Percentiles rank a stretch among this genome's conserved stretches.
phyloP scores from a whole-genome alignment of 2,113 vertebrate species.

The Chrysemys picta region DNA sequence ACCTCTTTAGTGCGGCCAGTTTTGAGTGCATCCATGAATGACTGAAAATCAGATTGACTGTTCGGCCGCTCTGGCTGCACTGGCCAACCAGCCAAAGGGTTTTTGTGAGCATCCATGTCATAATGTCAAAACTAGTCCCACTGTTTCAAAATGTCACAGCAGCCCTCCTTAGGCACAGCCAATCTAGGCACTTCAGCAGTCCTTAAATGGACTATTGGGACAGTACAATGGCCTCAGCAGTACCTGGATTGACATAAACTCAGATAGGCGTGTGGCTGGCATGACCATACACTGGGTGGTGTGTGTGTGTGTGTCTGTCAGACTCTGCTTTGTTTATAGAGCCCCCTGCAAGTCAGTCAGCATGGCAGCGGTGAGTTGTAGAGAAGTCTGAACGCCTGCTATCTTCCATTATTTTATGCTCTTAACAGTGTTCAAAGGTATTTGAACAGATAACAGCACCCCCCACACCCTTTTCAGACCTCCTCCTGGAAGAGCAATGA shows the following conservation, averaged over 20 bases:
- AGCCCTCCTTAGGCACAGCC: background rate
- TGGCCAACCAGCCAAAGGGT: background rate
- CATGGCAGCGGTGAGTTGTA: background rate
- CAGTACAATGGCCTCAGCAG: background rate
- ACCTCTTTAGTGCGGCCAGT: background rate
- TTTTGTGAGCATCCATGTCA: background rate
- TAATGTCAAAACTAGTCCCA: background rate
- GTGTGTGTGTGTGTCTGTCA: background rate
- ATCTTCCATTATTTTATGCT: background rate
- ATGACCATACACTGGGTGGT: background rate
- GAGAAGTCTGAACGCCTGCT: fast-evolving
- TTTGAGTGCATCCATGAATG: background rate
- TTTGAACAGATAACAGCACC: background rate
- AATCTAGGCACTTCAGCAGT: background rate
- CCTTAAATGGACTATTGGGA: background rate
- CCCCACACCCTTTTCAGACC: background rate
- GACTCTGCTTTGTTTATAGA: background rate
- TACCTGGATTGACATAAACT: background rate
- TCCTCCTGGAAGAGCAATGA: background rate
- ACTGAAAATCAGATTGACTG: background rate
- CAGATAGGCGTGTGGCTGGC: fast-evolving
- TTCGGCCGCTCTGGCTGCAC: background rate
- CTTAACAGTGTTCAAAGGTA: background rate
- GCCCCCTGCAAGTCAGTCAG: background rate
- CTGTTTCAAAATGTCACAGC: background rate